Evolutionary conservation across 2,888 invertebrate species (phyloP).

Genomic region (Parochlus steinenii): DNA sequence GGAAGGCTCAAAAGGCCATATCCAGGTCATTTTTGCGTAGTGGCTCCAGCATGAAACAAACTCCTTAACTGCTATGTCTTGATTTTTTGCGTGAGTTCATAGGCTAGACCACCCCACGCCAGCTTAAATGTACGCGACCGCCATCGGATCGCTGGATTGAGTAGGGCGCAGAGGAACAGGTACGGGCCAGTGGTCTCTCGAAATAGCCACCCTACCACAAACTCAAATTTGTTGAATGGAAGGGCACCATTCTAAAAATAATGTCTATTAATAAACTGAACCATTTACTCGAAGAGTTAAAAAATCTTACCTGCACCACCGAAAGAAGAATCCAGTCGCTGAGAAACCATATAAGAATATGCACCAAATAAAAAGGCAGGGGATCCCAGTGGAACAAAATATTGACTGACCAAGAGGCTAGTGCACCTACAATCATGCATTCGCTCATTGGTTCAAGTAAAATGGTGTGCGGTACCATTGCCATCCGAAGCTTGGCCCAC

Average conservation of each 20-base stretch:
- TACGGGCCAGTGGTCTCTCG: slow-evolving; percentile 83
- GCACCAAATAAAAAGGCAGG: slow-evolving; percentile 80
- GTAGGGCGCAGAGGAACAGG: slow-evolving; percentile 70
- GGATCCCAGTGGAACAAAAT: slow-evolving; percentile 75
- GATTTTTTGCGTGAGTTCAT: slow-evolving; percentile 64
- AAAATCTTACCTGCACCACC: slow-evolving; percentile 50
- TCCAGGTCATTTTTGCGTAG: too few relatives aligned
- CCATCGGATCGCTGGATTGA: slow-evolving; percentile 85
- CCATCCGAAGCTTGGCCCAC: slow-evolving; percentile 90
- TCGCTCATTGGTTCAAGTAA: slow-evolving; percentile 89
- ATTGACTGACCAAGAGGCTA: slow-evolving; percentile 75
- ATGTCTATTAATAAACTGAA: slow-evolving; percentile 3
- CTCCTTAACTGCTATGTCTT: slow-evolving; percentile 32
- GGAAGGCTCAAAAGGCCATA: too few relatives aligned
- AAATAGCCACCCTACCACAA: slow-evolving; percentile 86
- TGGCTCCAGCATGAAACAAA: too few relatives aligned
- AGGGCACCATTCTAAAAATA: slow-evolving; percentile 65
- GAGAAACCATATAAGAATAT: slow-evolving; percentile 87
- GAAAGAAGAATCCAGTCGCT: slow-evolving; percentile 87
- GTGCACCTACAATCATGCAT: slow-evolving; percentile 84
- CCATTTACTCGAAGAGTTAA: neutral
- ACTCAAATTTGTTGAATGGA: slow-evolving; percentile 89
- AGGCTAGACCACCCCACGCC: slow-evolving; percentile 90
- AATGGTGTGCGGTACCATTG: slow-evolving; percentile 87
- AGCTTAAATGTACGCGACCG: slow-evolving; percentile 78